Conservation (phyloP, 2,797 vertebrate species). For the Natrix natrix region DNA sequence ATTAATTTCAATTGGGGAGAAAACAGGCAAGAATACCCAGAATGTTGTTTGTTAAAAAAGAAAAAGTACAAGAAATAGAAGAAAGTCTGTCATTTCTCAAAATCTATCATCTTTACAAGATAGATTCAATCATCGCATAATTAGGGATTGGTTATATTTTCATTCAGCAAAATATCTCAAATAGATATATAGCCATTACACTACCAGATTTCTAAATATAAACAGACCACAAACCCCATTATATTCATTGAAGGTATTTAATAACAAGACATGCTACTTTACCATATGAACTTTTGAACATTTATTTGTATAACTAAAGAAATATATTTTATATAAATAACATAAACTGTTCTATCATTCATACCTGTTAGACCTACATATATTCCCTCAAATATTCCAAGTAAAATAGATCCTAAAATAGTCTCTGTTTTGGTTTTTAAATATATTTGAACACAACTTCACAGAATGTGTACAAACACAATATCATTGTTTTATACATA, state of each 20-base stretch:
- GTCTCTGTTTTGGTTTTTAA: not conserved
- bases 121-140: slow-evolving; percentile 59
- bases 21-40: slow-evolving; percentile 63
- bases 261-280: slow-evolving; percentile 70
- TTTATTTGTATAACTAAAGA: slow-evolving; percentile 5
- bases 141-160: slow-evolving; percentile 66
- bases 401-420: slow-evolving; percentile 7
- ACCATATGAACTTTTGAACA: slow-evolving; percentile 54
- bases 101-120: slow-evolving; percentile 47
- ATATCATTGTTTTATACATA: not conserved
- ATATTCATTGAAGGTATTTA: slow-evolving; percentile 77
- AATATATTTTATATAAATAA: slow-evolving; percentile 12
- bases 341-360: not conserved
- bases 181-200: slow-evolving; percentile 77
- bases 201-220: slow-evolving; percentile 65
- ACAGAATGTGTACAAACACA: not conserved
- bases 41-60: slow-evolving; percentile 40
- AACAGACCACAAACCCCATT: slow-evolving; percentile 76
- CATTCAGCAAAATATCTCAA: slow-evolving; percentile 71
- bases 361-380: not conserved
- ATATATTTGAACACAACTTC: slow-evolving; percentile 11
- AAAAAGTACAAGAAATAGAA: slow-evolving; percentile 47
- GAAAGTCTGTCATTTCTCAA: slow-evolving; percentile 50
- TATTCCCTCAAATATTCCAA: not conserved
- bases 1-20: slow-evolving; percentile 81